Conservation (phyloP, 2,113 vertebrate species). For the Chloropsis hardwickii region DNA sequence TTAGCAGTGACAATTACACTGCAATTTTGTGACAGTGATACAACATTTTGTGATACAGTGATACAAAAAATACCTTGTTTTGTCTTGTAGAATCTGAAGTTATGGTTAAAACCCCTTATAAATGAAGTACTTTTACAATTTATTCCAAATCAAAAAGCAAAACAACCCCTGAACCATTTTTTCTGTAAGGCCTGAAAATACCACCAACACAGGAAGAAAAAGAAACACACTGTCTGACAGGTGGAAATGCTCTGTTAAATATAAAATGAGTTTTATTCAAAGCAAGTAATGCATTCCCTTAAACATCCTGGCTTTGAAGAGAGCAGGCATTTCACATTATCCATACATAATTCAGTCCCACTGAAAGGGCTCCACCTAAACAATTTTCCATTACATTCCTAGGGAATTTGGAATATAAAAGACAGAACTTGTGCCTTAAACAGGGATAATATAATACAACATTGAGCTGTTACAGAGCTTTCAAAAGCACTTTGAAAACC, state of each 20-base stretch:
- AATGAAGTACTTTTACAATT: neutral
- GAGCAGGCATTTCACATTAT: neutral
- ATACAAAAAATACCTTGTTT: neutral
- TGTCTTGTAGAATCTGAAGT: neutral
- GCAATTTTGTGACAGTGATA: neutral
- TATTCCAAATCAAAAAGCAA: neutral
- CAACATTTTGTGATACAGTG: neutral
- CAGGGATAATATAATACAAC: neutral
- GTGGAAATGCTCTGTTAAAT: neutral
- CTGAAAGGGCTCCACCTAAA: neutral
- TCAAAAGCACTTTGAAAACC: neutral
- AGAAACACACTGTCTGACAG: neutral
- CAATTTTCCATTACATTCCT: neutral
- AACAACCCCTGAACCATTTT: neutral
- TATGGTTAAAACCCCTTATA: neutral
- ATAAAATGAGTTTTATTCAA: neutral
- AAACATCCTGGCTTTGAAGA: neutral
- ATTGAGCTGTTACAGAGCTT: neutral
- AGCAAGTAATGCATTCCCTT: neutral
- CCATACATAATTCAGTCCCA: neutral
- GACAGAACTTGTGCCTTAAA: neutral
- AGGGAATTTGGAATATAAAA: neutral
- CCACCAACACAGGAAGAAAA: neutral
- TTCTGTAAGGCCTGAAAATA: neutral
- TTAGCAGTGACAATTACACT: neutral